Evolutionary conservation across 1,140 invertebrate species (phyloP), one percentile per base, ranked within the genome.

Genomic region (Drosophila chauvacae): DNA sequence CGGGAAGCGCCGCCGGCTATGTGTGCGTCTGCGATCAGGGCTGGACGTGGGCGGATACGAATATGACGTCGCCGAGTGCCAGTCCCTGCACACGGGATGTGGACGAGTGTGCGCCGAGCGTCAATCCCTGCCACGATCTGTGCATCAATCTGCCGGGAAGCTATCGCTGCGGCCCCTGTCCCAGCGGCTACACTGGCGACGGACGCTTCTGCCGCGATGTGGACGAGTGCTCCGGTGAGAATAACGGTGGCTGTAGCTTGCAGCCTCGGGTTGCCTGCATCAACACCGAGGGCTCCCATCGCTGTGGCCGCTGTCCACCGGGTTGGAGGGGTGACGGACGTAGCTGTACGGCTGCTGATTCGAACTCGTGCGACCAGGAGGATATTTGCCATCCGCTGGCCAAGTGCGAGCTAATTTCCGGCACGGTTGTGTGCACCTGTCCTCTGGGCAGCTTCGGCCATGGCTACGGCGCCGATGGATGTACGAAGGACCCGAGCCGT

Each of bases 231-330:
- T 84, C 93, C 16, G 93, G 95, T 11, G 71, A 58, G 26, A 95
- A 96, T 80, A 98, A 98, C 92, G 98, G 98, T 6, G 98, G 98
- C 13, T 99, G 98, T 91, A 98, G 96, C 71, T 96, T 97, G 2
- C 92, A 93, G 57, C 98, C 98, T 0, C 93, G 96, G 65, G 87
- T 91, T 1, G 37, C 18, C 14, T 99, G 98, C 91, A 95, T 96
- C 37, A 99, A 99, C 91, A 97, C 96, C 2, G 91, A 92, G 63
- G 98, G 98, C 16, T 97, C 97, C 0, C 95, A 96, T 76, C 94
- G 94, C 16, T 99, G 98, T 93, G 97, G 96, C 0, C 80, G 94
- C 1, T 99, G 98, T 94, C 98, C 98, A 23, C 87, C 95, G 3
- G 97, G 97, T 11, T 98, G 96, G 93, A 92, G 94, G 72, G 98